phyloP scores from a whole-genome alignment of 2,797 vertebrate species.

The Ciconia nigra region DNA sequence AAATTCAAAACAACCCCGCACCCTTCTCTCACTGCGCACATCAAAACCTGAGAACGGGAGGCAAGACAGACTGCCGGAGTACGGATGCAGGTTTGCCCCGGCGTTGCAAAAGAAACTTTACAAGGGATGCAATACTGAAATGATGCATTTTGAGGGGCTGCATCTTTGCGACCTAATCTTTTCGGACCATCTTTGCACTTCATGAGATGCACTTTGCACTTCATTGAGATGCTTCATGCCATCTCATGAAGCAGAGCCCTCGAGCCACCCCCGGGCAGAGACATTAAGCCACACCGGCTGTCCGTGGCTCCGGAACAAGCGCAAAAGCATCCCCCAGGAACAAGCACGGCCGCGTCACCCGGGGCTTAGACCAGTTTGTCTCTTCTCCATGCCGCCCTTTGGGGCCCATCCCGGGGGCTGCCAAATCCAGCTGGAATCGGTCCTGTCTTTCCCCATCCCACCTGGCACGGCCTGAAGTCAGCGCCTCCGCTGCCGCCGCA shows the following conservation, averaged over 20 bases:
- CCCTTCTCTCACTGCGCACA: background rate
- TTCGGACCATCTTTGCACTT: background rate
- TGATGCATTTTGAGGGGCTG: fast-evolving
- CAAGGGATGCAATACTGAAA: background rate
- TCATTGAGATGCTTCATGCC: too few species aligned
- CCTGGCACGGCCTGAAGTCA: background rate
- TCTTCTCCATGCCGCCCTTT: background rate
- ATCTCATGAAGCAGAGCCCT: background rate
- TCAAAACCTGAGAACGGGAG: fast-evolving
- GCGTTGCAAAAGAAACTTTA: background rate
- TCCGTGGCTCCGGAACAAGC: fast-evolving
- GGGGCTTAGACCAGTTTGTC: fast-evolving
- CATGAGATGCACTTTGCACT: too few species aligned
- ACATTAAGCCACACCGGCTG: fast-evolving
- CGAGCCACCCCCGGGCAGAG: background rate
- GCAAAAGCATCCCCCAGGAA: background rate
- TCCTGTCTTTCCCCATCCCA: fast-evolving
- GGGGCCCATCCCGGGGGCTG: background rate
- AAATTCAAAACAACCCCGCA: fast-evolving
- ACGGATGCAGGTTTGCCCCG: background rate
- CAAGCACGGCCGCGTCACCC: fast-evolving
- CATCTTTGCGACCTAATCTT: background rate
- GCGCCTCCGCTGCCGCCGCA: fast-evolving
- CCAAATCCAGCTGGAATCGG: background rate
- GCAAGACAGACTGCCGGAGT: fast-evolving